Conservation (phyloP, 2,888 invertebrate species). For the Andricus curvator region DNA sequence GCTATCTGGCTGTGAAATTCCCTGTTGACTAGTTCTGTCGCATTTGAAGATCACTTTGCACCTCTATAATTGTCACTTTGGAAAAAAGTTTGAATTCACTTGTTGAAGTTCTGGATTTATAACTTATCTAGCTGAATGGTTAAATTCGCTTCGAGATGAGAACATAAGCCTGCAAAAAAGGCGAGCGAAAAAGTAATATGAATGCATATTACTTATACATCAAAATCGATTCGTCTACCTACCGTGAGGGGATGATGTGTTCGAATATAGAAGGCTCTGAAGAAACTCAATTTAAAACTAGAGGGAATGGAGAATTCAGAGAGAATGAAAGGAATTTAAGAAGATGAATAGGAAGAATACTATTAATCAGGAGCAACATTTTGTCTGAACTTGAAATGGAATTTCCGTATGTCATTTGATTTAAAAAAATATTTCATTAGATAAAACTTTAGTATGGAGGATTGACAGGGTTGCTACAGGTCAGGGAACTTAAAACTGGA, state of each 20-base stretch:
- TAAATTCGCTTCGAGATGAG: neutral
- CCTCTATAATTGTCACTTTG: neutral
- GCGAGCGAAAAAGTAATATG: neutral
- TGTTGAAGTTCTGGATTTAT: neutral
- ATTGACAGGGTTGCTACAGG: too few relatives aligned
- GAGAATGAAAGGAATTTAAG: neutral
- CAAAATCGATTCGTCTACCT: neutral
- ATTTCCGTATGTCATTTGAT: too few relatives aligned
- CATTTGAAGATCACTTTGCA: neutral
- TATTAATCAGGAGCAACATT: neutral
- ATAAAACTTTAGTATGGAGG: neutral
- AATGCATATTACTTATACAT: neutral
- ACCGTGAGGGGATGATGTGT: neutral
- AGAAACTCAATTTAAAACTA: neutral
- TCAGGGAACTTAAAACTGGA: too few relatives aligned
- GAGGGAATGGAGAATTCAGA: neutral
- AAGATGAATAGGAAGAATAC: neutral
- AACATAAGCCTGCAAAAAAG: neutral
- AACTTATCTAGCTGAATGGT: neutral
- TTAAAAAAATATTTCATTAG: neutral
- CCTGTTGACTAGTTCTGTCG: neutral
- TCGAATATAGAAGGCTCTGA: neutral
- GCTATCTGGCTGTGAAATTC: constrained; percentile 1
- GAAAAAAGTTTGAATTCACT: neutral
- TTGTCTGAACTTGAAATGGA: too few relatives aligned